Percentiles rank a stretch among this genome's conserved stretches.
Evolutionary conservation across 2,888 invertebrate species (phyloP).

Genomic region (Morpho deidamia): DNA sequence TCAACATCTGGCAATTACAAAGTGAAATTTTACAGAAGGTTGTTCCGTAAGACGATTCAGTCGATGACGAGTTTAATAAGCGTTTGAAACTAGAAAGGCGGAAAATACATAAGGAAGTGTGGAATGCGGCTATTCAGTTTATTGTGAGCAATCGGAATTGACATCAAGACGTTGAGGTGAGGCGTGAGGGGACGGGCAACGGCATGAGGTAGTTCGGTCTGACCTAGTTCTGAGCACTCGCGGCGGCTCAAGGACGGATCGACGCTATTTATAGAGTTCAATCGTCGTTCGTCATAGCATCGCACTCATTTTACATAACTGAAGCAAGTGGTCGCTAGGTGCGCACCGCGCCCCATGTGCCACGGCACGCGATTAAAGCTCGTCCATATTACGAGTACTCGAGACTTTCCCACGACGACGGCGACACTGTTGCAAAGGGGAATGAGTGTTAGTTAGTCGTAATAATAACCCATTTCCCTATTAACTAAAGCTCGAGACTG

Average conservation of each 20-base stretch:
- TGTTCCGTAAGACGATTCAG: constrained; percentile 3
- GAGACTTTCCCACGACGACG: constrained; percentile 54
- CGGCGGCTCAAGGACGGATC: constrained; percentile 73
- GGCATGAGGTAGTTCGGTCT: constrained; percentile 56
- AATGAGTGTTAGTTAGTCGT: constrained; percentile 32
- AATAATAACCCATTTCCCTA: constrained; percentile 51
- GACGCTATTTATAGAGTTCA: constrained; percentile 74
- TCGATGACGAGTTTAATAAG: constrained; percentile 7
- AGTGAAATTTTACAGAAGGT: constrained; percentile 6
- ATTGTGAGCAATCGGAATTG: constrained; percentile 34
- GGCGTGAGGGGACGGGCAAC: constrained; percentile 41
- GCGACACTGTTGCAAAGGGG: constrained; percentile 34
- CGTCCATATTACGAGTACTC: constrained; percentile 34
- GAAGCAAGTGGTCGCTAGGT: constrained; percentile 54
- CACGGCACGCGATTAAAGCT: constrained; percentile 44
- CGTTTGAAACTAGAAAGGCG: constrained; percentile 26
- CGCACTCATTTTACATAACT: constrained; percentile 69
- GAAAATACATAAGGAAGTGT: constrained; percentile 36
- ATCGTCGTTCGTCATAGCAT: constrained; percentile 64
- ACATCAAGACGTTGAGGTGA: constrained; percentile 32
- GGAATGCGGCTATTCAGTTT: constrained; percentile 31
- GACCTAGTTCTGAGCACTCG: constrained; percentile 71
- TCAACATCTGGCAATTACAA: constrained; percentile 37
- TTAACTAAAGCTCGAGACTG: constrained; percentile 34
- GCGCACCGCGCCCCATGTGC: constrained; percentile 29